Conservation (phyloP, 2,113 vertebrate species). For the Lates calcarifer region DNA sequence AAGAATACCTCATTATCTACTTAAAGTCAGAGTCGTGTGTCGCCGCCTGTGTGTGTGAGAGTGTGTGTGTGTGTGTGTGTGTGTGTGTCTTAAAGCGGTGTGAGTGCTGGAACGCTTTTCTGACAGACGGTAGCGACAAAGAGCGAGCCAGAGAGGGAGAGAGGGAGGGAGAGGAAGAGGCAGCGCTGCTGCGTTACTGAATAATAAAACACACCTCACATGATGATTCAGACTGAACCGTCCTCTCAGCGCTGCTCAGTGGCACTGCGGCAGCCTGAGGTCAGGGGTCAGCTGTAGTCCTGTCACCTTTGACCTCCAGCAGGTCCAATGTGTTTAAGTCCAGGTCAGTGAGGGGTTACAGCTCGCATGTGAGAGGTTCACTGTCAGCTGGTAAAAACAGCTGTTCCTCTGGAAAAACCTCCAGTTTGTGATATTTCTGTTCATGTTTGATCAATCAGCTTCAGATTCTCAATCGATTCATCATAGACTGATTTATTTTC, state of each 20-base stretch:
- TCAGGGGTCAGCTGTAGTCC: not conserved
- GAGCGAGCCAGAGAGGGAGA: not conserved
- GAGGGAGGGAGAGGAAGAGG: not conserved
- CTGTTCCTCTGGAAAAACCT: not conserved
- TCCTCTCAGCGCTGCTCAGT: not conserved
- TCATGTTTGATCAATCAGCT: no score
- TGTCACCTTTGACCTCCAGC: slow-evolving; percentile 30
- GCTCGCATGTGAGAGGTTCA: not conserved
- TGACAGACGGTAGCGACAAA: slow-evolving; percentile 33
- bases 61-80: not conserved
- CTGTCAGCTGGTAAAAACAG: not conserved
- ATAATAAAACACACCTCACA: no score
- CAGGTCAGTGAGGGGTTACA: not conserved
- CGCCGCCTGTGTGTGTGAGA: slow-evolving; percentile 3
- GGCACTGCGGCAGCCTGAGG: not conserved
- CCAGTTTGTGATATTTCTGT: no score
- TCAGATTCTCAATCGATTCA: no score
- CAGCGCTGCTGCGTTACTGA: no score
- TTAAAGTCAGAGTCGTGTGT: slow-evolving; percentile 56
- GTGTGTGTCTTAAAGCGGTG: not conserved
- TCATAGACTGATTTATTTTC: no score
- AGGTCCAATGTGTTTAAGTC: slow-evolving; percentile 3
- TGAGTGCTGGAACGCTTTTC: not conserved
- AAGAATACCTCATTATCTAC: slow-evolving; percentile 78
- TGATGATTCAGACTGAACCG: no score